Percentiles rank a stretch among this genome's conserved stretches.
Evolutionary conservation across 2,113 vertebrate genomes (phyloP).

Genomic region (Ceyx margarethae): DNA sequence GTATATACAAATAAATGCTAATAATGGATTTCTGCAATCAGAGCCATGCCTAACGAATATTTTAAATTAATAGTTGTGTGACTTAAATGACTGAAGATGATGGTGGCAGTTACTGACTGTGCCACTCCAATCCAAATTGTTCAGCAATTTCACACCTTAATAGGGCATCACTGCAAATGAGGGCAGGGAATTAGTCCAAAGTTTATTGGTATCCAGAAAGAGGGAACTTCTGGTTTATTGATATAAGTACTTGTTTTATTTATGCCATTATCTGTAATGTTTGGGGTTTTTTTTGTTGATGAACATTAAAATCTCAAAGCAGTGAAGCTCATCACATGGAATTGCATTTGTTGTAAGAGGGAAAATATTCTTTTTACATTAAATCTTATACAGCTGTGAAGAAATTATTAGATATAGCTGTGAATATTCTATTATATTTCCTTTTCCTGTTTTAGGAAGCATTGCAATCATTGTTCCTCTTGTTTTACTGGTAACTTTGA

Average conservation of each 20-base stretch:
- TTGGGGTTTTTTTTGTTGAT: neutral
- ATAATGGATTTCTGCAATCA: neutral
- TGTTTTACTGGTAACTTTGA: conserved; percentile 90
- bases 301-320: neutral
- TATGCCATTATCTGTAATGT: neutral
- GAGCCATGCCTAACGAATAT: neutral
- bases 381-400: neutral
- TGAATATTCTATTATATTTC: neutral
- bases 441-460: conserved; percentile 81
- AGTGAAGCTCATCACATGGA: neutral
- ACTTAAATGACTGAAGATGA: neutral
- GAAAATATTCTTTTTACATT: neutral
- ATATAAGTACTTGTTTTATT: neutral
- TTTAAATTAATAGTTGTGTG: neutral
- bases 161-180: neutral
- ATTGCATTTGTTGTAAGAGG: neutral
- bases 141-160: neutral
- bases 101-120: neutral
- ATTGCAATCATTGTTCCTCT: conserved; percentile 97
- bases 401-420: neutral
- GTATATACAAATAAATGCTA: neutral
- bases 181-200: neutral
- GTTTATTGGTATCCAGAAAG: neutral
- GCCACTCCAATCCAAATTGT: neutral
- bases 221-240: neutral